Evolutionary conservation across 1,140 invertebrate genomes (phyloP).

Genomic region (Heliconius himera): DNA sequence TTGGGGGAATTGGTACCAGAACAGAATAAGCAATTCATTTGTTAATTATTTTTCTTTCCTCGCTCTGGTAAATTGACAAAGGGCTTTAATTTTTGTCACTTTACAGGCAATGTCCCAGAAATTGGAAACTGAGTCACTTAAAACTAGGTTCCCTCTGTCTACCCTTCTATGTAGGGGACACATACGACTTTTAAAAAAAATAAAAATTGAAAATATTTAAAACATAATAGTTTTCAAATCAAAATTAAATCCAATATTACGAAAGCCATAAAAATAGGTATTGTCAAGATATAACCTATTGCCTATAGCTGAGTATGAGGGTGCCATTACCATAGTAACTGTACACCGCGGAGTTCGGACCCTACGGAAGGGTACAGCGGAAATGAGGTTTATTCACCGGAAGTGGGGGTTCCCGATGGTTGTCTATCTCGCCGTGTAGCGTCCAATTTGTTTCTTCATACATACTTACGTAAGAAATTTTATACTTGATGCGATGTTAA

Average conservation of each 20-base stretch:
- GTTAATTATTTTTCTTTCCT: too few relatives aligned
- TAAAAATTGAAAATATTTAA: background rate
- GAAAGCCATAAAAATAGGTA: constrained; percentile 17
- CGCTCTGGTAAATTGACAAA: too few relatives aligned
- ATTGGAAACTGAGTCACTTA: background rate
- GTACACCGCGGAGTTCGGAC: constrained; percentile 39
- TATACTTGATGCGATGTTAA: background rate
- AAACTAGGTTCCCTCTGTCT: background rate
- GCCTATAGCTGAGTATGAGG: constrained; percentile 15
- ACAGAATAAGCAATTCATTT: too few relatives aligned
- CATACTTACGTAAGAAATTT: background rate
- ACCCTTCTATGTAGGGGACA: background rate
- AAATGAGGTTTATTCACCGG: constrained; percentile 53
- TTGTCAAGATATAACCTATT: constrained; percentile 17
- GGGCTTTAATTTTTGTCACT: too few relatives aligned
- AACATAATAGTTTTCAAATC: background rate
- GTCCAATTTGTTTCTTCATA: constrained; percentile 32
- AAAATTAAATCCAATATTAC: background rate
- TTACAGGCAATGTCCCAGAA: too few relatives aligned
- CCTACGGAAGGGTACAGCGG: constrained; percentile 51
- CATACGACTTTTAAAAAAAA: background rate
- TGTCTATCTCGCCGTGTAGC: constrained; percentile 31
- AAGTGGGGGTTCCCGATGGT: constrained; percentile 43
- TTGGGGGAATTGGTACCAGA: too few relatives aligned
- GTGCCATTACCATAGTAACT: constrained; percentile 46